Conservation (phyloP, 2,888 invertebrate genomes). For the Machimus atricapillus region DNA sequence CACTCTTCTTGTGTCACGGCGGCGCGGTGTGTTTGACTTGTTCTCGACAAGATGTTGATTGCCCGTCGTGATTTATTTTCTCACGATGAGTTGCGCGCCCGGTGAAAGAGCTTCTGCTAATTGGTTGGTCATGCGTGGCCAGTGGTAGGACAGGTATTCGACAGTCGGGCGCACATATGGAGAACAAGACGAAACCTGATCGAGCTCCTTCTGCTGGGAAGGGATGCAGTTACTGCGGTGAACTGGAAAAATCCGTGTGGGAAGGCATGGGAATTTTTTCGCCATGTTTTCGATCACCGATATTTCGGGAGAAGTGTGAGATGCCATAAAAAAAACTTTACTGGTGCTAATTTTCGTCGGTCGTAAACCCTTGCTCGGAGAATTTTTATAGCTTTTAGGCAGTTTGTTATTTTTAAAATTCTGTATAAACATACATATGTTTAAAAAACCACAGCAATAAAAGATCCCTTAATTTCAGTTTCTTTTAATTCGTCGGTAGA, state of each 20-base stretch:
- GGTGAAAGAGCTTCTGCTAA: constrained; percentile 1
- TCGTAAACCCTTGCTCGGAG: not conserved
- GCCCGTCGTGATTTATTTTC: constrained; percentile 34
- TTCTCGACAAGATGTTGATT: constrained; percentile 30
- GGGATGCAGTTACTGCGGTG: not conserved
- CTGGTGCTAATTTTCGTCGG: not conserved
- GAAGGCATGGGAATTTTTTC: not conserved
- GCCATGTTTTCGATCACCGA: not conserved
- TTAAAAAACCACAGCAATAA: not conserved
- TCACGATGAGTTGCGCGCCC: constrained; percentile 14
- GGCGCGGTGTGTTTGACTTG: constrained; percentile 5
- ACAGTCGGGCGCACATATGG: not conserved
- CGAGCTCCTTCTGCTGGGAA: not conserved
- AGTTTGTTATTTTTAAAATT: not conserved
- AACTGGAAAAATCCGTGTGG: not conserved
- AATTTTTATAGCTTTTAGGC: not conserved
- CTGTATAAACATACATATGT: not conserved
- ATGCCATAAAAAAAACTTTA: not conserved
- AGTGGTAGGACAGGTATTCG: not conserved
- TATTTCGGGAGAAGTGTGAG: not conserved
- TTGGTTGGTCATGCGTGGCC: constrained; percentile 9
- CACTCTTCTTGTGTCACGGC: not conserved
- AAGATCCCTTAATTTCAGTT: not conserved
- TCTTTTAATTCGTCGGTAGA: not conserved
- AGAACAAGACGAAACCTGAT: not conserved